Evolutionary conservation across 2,888 invertebrate species (phyloP).

Genomic region (Phragmatobia fuliginosa): DNA sequence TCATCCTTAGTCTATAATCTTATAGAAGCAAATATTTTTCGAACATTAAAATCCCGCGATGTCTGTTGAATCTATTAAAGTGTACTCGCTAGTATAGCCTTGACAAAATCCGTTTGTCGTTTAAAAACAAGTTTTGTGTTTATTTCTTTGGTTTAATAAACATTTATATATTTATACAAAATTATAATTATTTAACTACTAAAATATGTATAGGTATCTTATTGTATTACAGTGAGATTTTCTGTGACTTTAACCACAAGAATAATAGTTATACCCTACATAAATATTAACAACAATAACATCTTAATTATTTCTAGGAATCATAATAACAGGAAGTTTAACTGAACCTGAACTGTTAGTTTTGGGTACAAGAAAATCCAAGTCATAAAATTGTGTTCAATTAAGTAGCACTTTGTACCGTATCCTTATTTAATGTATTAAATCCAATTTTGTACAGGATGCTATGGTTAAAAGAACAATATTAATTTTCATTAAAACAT

Average conservation of each 20-base stretch:
- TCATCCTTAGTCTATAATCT: not conserved
- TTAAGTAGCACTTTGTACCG: not conserved
- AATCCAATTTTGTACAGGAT: slow-evolving; percentile 23
- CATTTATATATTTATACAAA: not conserved
- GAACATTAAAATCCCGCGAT: not conserved
- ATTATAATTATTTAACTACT: not conserved
- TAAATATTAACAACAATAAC: not conserved
- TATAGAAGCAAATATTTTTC: not conserved
- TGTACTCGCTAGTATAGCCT: not conserved
- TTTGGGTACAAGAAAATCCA: not conserved
- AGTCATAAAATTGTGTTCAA: not conserved
- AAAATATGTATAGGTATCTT: not conserved
- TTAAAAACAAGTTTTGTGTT: not conserved
- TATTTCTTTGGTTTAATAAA: not conserved
- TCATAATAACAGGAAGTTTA: not conserved
- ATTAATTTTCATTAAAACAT: slow-evolving; percentile 16
- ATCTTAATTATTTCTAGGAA: not conserved
- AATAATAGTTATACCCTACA: not conserved
- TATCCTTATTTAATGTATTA: slow-evolving; percentile 1
- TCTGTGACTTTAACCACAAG: not conserved
- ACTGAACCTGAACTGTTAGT: no score
- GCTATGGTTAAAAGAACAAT: slow-evolving; percentile 25
- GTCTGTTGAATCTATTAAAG: not conserved
- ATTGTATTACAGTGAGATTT: not conserved
- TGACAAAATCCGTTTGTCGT: not conserved